phyloP scores from a whole-genome alignment of 2,797 vertebrate genomes.

The Myotis planiceps region DNA sequence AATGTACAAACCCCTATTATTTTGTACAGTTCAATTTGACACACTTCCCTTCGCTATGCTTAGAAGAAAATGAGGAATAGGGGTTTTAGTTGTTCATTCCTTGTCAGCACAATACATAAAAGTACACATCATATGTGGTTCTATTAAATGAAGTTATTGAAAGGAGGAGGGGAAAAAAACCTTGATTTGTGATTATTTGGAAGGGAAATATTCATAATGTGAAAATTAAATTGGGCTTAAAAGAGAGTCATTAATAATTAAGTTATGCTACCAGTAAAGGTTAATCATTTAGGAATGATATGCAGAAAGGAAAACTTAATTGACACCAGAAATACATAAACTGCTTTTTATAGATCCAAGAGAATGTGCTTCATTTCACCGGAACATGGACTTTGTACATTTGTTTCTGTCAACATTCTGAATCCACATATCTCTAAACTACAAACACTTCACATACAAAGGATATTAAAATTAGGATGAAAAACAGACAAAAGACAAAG shows the following conservation, averaged over 20 bases:
- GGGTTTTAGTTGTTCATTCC: slow-evolving; percentile 38
- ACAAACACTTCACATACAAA: not conserved
- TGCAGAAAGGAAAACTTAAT: slow-evolving; percentile 33
- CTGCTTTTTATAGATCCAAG: not conserved
- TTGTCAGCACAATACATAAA: slow-evolving; percentile 16
- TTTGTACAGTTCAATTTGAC: slow-evolving; percentile 48
- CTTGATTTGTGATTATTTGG: not conserved
- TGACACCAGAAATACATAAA: slow-evolving; percentile 38
- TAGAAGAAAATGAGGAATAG: slow-evolving; percentile 50
- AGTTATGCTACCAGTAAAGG: not conserved
- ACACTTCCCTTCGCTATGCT: slow-evolving; percentile 31
- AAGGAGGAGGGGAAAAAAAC: not conserved
- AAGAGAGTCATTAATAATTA: slow-evolving; percentile 15
- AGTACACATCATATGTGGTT: not conserved
- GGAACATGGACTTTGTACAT: not conserved
- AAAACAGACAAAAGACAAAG: not conserved
- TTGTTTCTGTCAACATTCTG: slow-evolving; percentile 4
- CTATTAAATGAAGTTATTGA: not conserved
- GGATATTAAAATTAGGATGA: not conserved
- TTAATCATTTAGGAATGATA: slow-evolving; percentile 26
- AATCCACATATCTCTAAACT: not conserved
- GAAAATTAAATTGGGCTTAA: not conserved
- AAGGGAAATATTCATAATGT: not conserved
- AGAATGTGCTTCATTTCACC: slow-evolving; percentile 6
- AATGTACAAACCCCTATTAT: slow-evolving; percentile 56